Conservation (phyloP, 2,797 vertebrate species). For the Calcarius lapponicus region DNA sequence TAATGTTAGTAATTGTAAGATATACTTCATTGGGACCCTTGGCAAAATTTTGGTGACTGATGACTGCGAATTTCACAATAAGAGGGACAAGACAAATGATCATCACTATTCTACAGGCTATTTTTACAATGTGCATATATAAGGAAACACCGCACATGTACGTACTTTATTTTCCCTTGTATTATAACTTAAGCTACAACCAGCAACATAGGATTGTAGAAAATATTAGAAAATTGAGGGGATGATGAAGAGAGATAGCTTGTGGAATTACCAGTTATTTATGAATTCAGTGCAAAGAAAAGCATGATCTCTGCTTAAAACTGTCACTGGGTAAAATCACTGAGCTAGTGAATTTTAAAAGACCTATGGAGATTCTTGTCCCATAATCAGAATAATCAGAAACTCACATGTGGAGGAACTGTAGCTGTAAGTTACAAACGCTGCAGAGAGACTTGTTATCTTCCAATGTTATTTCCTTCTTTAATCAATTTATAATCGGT, state of each 20-base stretch:
- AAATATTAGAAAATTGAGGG: neutral
- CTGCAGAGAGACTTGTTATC: neutral
- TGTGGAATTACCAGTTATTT: neutral
- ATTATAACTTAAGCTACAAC: neutral
- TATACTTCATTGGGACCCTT: neutral
- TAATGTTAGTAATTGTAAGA: neutral
- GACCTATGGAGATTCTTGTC: neutral
- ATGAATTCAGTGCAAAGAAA: neutral
- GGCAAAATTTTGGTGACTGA: neutral
- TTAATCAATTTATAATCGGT: neutral
- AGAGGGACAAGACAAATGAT: neutral
- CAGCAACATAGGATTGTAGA: rapidly evolving
- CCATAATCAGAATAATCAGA: neutral
- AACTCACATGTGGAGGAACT: neutral
- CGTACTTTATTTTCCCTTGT: rapidly evolving
- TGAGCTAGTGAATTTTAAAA: neutral
- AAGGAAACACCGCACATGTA: neutral
- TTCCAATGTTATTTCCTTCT: neutral
- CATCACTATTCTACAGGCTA: neutral
- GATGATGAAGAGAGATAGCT: neutral
- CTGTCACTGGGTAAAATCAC: neutral
- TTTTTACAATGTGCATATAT: neutral
- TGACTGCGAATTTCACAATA: neutral
- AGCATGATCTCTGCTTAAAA: neutral
- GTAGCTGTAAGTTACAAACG: neutral